These are phyloP conservation scores for Hippolais icterina DNA, from an alignment of 2,113 vertebrate genomes.

Conservation along the genomic window DNA sequence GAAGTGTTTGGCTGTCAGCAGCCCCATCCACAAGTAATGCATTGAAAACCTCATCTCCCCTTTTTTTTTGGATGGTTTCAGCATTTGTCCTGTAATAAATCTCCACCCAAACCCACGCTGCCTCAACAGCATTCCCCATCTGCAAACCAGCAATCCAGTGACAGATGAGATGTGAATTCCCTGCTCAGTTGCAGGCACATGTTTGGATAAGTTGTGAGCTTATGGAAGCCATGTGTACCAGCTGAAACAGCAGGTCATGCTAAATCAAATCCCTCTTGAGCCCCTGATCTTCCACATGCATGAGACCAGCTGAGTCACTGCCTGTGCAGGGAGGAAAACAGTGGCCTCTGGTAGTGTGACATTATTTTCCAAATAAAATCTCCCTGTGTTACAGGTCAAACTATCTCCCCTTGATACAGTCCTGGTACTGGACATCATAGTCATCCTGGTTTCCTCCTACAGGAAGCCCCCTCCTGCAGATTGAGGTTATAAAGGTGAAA, in stretches of 20 bases:
- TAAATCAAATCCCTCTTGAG: not conserved
- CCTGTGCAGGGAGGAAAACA: not conserved
- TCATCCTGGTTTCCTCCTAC: not conserved
- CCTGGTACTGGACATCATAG: fast-evolving
- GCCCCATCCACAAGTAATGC: not conserved
- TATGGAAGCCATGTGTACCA: not conserved
- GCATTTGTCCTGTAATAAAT: not conserved
- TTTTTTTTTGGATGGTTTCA: not conserved
- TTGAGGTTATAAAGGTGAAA: not conserved
- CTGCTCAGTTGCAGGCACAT: not conserved
- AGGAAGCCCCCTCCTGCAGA: not conserved
- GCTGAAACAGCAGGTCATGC: not conserved
- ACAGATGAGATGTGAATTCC: not conserved
- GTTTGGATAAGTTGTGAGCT: not conserved
- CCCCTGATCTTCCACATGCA: not conserved
- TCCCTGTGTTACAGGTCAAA: not conserved
- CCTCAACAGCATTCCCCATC: not conserved
- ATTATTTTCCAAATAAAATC: not conserved
- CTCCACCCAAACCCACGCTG: not conserved
- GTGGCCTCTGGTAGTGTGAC: not conserved
- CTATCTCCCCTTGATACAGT: not conserved
- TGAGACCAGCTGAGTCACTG: conserved; percentile 20
- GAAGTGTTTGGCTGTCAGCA: not conserved
- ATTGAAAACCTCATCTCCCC: not conserved
- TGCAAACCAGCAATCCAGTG: not conserved